Base-by-base conservation (phyloP, 2,113 vertebrate species). In the Spea bombifrons region DNA sequence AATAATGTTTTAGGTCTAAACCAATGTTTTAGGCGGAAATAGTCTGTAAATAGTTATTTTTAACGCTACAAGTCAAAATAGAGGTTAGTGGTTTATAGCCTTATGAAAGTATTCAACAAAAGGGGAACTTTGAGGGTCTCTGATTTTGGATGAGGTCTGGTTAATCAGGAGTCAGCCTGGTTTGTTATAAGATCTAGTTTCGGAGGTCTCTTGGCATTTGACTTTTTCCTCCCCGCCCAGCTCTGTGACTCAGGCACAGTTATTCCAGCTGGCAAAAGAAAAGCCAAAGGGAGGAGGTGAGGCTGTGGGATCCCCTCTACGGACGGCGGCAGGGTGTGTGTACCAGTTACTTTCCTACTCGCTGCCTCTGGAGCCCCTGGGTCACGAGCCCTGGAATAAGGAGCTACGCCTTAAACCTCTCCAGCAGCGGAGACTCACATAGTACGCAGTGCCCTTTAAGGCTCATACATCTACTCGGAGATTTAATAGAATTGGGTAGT, bases 291-390 rank as follows among this genome's bases (percentile, higher is more conserved):
- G 53, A 73, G 55, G 65, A 63, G 52, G 64, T 59, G 53, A 17
- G n/a, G 47, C 63, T 66, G 15, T 57, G 77, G 63, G 70, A 73
- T 66, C 63, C 63, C 71, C 64, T 67, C 52, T n/a, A 63, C 73
- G n/a, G 67, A 70, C 30, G 44, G 15, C 50, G 76, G 70, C 44
- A 73, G 70, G 8, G 52, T 47, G 43, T 59, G 52, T 47, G 55
- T 59, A 59, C 55, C 55, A 59, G 48, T 71, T 47, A 12, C 43
- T 6, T 64, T 46, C 8, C 30, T 30, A n/a, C 45, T 44, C 50
- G 53, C 47, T 16, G 30, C 73, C 44, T 52, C 3, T 0, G 16
- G 44, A 2, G 46, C 3, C 57, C 15, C 65, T 46, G 65, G 55
- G 55, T 59, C 55, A 1, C 4, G 4, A 59, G 55, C 55, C 55